Evolutionary conservation across 1,140 invertebrate species (phyloP), one percentile per base, ranked within the genome.

Genomic region (Micrasema longulum): DNA sequence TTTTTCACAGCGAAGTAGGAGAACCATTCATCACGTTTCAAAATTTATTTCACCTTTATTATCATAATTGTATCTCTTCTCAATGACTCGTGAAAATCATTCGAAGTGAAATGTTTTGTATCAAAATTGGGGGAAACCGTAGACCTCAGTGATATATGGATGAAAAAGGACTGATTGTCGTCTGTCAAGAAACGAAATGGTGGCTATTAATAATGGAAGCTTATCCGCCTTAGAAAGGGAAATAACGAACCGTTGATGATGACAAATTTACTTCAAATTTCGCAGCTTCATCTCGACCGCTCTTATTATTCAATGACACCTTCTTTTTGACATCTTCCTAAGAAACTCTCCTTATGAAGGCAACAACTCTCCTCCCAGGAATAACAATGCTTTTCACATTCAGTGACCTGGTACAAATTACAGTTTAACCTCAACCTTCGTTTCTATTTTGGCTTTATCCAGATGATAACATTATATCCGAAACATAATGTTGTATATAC

Each of bases 181-280:
- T 65, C 62, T 65, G 62, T 65, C 62, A 48, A 48, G 62, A 65
- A 48, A 65, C 62, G 62, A 48, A 65, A 65, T 65, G 62, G 62
- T 14, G 41, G 23, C 62, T 47, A 65, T 65, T 65, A 65, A 65
- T 65, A 65, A 65, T 35, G 16, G 41, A 26, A 31, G 41, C 62
- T 47, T 62, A 62, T 62, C 43, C 62, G 20, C 26, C 62, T 43
- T 10, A 31, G 41, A 16, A 16, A 23, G 45, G 23, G 22, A 36
- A 41, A 11, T 65, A 48, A 65, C 43, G 62, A 65, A 31, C 62
- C 12, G 41, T 41, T 65, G 62, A 65, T 65, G 43, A 65, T 65
- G 62, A 65, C 45, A 48, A 65, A 65, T 65, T 31, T 22, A 41
- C 57, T 62, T 43, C 57, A 20, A 62, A 62, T 43, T 62, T 20